phyloP scores from a whole-genome alignment of 1,140 invertebrate genomes.

The Acyrthosiphon pisum region DNA sequence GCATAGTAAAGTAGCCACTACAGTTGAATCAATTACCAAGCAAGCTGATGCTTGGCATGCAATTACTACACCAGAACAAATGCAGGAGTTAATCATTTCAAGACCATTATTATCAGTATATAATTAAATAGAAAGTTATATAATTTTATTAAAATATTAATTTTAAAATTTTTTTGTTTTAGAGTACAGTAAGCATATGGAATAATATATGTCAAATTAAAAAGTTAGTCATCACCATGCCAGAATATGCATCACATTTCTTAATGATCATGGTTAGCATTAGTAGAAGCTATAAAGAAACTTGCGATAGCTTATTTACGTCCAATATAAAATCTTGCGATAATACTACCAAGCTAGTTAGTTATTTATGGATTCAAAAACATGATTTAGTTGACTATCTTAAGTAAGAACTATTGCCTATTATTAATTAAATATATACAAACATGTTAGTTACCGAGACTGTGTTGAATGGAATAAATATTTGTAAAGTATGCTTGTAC shows the following conservation, averaged over 20 bases:
- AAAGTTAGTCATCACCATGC: conserved; percentile 74
- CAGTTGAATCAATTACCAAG: conserved; percentile 74
- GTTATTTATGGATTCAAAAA: conserved; percentile 91
- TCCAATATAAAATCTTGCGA: conserved; percentile 81
- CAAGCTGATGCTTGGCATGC: conserved; percentile 77
- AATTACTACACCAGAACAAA: conserved; percentile 72
- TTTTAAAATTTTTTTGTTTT: conserved; percentile 61
- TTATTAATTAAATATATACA: background rate
- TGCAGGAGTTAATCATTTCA: conserved; percentile 69
- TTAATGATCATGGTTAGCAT: conserved; percentile 74
- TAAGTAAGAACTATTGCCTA: conserved; percentile 67
- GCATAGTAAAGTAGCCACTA: conserved; percentile 68
- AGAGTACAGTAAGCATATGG: conserved; percentile 78
- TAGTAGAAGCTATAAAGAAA: conserved; percentile 77
- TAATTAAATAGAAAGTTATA: conserved; percentile 48
- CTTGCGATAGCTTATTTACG: conserved; percentile 77
- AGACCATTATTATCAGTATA: conserved; percentile 76
- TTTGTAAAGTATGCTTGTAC: background rate
- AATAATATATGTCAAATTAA: conserved; percentile 74
- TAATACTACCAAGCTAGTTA: conserved; percentile 81
- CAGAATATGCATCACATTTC: conserved; percentile 75
- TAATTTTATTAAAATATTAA: background rate
- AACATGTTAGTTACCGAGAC: background rate
- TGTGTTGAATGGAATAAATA: background rate
- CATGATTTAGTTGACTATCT: conserved; percentile 92